Evolutionary conservation across 2,113 vertebrate genomes (phyloP).

Genomic region (Peucedramus taeniatus): DNA sequence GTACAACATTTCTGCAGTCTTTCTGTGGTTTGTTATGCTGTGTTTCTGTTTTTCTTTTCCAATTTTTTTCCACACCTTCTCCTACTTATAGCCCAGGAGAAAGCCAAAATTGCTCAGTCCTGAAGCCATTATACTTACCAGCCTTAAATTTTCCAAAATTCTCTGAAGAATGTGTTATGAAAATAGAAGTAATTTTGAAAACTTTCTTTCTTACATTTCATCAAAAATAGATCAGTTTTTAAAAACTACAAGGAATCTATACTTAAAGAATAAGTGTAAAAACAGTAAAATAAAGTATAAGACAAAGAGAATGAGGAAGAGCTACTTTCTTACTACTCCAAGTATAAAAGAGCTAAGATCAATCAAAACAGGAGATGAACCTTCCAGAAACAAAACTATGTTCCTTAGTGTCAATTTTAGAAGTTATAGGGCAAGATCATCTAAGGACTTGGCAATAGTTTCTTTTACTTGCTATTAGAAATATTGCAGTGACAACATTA

Average conservation of each 20-base stretch:
- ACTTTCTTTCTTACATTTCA: not conserved
- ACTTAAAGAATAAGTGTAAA: not conserved
- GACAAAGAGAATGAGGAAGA: not conserved
- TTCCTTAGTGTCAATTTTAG: not conserved
- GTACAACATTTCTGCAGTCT: not conserved
- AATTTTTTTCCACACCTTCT: accelerated
- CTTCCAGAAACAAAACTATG: not conserved
- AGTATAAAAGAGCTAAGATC: not conserved
- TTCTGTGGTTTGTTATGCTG: not conserved
- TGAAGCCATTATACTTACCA: not conserved
- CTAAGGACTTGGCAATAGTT: not conserved
- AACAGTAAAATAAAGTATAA: no score
- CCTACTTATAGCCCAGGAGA: not conserved
- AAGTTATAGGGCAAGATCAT: not conserved
- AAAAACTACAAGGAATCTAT: not conserved
- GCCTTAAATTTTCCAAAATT: not conserved
- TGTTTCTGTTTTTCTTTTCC: not conserved
- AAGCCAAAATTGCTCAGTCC: not conserved
- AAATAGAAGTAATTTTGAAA: not conserved
- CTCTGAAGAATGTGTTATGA: accelerated
- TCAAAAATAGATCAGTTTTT: not conserved
- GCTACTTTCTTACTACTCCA: not conserved
- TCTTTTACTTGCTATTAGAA: not conserved
- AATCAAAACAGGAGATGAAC: not conserved
- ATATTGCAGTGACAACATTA: not conserved